Evolutionary conservation across 2,113 vertebrate species (phyloP).

Genomic region (Raja brachyura): DNA sequence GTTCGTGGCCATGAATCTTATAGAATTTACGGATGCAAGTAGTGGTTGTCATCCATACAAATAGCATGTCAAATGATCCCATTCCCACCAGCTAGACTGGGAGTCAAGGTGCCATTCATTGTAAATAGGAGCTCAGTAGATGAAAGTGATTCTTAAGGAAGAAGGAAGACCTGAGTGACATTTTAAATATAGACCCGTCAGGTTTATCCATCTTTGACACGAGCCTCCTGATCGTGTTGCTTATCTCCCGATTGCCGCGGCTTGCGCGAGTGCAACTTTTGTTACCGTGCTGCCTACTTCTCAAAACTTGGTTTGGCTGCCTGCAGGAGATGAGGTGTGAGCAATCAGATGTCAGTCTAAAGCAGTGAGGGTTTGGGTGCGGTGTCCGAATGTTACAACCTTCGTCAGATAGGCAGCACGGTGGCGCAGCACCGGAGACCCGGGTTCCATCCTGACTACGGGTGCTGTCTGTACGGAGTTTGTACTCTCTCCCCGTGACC

Average conservation of each 20-base stretch:
- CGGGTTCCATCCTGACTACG: too few species aligned
- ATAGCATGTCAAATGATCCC: slow-evolving; percentile 7
- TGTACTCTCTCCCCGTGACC: too few species aligned
- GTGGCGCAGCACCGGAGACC: too few species aligned
- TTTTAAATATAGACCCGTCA: slow-evolving; percentile 24
- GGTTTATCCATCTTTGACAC: neutral
- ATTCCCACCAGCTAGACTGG: neutral
- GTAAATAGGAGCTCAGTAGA: neutral
- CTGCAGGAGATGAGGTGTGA: neutral
- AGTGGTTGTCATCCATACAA: slow-evolving; percentile 9
- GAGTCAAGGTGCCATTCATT: slow-evolving; percentile 4
- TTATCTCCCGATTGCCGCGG: neutral
- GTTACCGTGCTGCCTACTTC: neutral
- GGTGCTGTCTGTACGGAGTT: too few species aligned
- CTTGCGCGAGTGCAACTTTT: neutral
- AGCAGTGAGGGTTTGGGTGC: neutral
- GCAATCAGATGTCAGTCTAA: neutral
- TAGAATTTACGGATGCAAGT: slow-evolving; percentile 20
- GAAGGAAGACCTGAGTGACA: neutral
- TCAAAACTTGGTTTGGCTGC: neutral
- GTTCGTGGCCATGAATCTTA: neutral
- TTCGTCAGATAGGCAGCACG: neutral
- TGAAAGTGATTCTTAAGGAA: slow-evolving; percentile 6
- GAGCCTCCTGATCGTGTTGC: neutral
- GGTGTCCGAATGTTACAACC: neutral